Conservation (phyloP, 2,888 invertebrate species). For the Mythimna lalbum region DNA sequence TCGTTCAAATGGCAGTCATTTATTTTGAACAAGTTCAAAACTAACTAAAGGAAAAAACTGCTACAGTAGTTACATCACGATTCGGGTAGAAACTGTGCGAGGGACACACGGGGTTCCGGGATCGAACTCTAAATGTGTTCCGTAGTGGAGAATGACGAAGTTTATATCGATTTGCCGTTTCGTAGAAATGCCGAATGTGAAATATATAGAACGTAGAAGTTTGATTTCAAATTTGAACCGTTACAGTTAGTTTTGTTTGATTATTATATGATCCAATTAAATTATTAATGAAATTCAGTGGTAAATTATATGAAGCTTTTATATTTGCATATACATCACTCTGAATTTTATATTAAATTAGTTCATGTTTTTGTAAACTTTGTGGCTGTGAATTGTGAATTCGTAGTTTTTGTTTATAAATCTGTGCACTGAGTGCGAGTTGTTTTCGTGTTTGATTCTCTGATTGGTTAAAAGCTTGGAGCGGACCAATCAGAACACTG, state of each 20-base stretch:
- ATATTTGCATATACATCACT: not conserved
- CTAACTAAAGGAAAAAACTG: constrained; percentile 81
- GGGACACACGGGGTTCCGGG: constrained; percentile 56
- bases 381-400: not conserved
- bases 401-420: not conserved
- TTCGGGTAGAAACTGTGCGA: constrained; percentile 61
- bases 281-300: too few species aligned
- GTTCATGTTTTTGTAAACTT: too few species aligned
- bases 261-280: not conserved
- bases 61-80: constrained; percentile 79
- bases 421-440: too few species aligned
- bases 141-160: not conserved
- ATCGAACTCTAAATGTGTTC: constrained; percentile 22
- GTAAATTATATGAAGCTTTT: not conserved
- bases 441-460: too few species aligned
- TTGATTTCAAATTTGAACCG: not conserved
- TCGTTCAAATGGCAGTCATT: constrained; percentile 81
- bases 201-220: not conserved
- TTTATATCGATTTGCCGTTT: not conserved
- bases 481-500: too few species aligned
- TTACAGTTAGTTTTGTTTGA: not conserved
- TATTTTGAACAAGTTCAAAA: constrained; percentile 82
- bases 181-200: not conserved
- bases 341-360: not conserved
- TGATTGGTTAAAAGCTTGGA: too few species aligned